A percentile compares a stretch with the other conserved stretches of the same genome.
phyloP scores from a whole-genome alignment of 2,888 invertebrate genomes.

The Ectropis crepuscularia region DNA sequence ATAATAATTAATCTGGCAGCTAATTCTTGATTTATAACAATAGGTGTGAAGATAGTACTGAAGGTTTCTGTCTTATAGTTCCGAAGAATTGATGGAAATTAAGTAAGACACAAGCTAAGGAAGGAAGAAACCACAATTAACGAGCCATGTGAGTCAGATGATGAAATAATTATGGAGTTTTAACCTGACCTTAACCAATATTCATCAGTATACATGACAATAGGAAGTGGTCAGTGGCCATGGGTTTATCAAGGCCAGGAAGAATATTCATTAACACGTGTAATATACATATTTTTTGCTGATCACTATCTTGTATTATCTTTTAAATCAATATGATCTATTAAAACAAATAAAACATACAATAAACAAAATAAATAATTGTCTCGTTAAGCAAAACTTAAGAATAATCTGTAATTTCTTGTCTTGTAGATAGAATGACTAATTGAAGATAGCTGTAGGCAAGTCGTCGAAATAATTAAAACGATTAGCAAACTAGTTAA shows the following conservation, averaged over 20 bases:
- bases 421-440: neutral
- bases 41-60: too few species aligned
- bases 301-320: constrained; percentile 15
- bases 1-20: too few species aligned
- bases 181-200: constrained; percentile 27
- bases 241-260: constrained; percentile 24
- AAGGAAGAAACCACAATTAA: constrained; percentile 16
- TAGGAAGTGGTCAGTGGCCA: constrained; percentile 28
- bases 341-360: neutral
- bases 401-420: neutral
- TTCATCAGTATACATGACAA: constrained; percentile 23
- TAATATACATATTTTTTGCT: constrained; percentile 31
- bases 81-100: too few species aligned
- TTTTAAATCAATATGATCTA: constrained; percentile 4
- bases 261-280: constrained; percentile 23
- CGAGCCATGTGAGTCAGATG: constrained; percentile 9
- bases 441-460: neutral
- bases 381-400: neutral
- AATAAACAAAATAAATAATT: neutral
- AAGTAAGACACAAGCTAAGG: constrained; percentile 2
- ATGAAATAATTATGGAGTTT: constrained; percentile 23
- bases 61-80: too few species aligned
- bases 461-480: constrained; percentile 8
- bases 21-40: too few species aligned
- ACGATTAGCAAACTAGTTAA: constrained; percentile 15